These are phyloP conservation scores for Vulpes lagopus DNA, from an alignment of 2,113 vertebrate species.

Conservation along the genomic window DNA sequence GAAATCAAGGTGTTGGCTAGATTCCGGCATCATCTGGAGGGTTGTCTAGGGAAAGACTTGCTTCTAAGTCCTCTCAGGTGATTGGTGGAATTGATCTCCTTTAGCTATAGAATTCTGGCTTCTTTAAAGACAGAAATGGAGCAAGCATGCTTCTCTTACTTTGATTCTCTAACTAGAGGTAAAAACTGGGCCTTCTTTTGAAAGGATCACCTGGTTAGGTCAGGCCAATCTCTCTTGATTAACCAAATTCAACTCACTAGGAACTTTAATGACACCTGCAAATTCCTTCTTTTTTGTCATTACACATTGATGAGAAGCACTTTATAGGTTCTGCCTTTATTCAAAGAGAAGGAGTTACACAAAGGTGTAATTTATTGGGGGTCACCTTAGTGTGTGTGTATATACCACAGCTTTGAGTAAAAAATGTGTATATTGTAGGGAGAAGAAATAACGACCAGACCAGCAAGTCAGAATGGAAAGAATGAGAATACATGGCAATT, in stretches of 20 bases:
- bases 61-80: not conserved
- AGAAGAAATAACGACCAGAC: not conserved
- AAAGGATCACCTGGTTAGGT: not conserved
- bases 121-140: not conserved
- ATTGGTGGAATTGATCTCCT: not conserved
- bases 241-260: not conserved
- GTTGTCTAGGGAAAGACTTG: not conserved
- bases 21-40: not conserved
- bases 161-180: not conserved
- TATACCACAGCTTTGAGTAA: not conserved
- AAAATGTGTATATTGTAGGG: not conserved
- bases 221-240: not conserved
- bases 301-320: not conserved
- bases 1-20: not conserved
- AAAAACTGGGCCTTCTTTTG: not conserved
- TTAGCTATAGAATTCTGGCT: not conserved
- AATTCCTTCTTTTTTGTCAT: not conserved
- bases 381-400: not conserved
- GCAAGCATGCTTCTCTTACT: not conserved
- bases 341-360: not conserved
- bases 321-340: not conserved
- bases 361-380: not conserved
- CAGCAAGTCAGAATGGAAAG: not conserved
- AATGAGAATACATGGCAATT: not conserved
- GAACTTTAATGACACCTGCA: not conserved